These are phyloP conservation scores for Bubo blakistoni DNA, from an alignment of 2,113 vertebrate genomes.

Conservation along the genomic window DNA sequence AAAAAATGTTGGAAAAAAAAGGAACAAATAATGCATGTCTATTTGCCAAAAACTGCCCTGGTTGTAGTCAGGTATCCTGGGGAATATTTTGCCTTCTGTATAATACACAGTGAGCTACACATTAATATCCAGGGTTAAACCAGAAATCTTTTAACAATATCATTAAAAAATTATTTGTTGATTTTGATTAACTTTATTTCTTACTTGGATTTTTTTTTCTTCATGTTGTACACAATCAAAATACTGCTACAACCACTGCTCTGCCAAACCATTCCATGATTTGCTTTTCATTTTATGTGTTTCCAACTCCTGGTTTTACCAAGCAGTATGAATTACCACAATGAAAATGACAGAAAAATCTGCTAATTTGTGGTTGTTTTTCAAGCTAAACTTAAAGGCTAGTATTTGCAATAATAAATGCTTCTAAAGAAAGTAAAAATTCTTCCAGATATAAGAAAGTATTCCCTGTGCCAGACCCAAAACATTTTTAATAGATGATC, in stretches of 20 bases:
- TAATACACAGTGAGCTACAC: not conserved
- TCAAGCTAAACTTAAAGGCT: not conserved
- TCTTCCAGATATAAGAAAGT: not conserved
- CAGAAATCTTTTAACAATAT: not conserved
- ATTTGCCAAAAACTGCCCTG: not conserved
- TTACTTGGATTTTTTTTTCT: not conserved
- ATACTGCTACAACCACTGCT: not conserved
- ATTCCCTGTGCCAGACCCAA: not conserved
- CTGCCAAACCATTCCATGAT: not conserved
- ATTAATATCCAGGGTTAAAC: constrained; percentile 15
- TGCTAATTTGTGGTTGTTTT: not conserved
- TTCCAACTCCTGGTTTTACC: not conserved
- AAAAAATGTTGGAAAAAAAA: not conserved
- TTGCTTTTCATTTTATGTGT: not conserved
- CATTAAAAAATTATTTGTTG: not conserved
- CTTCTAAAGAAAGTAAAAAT: not conserved
- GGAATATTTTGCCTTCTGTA: not conserved
- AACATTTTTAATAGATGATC: not conserved
- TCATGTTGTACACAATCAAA: not conserved
- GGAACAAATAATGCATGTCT: not conserved
- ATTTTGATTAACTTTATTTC: not conserved
- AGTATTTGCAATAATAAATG: not conserved
- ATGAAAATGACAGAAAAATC: not conserved
- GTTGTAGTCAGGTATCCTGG: not conserved
- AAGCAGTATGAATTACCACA: not conserved